Evolutionary conservation across 2,797 vertebrate species (phyloP).

Genomic region (Mormyrus proboscirostris): DNA sequence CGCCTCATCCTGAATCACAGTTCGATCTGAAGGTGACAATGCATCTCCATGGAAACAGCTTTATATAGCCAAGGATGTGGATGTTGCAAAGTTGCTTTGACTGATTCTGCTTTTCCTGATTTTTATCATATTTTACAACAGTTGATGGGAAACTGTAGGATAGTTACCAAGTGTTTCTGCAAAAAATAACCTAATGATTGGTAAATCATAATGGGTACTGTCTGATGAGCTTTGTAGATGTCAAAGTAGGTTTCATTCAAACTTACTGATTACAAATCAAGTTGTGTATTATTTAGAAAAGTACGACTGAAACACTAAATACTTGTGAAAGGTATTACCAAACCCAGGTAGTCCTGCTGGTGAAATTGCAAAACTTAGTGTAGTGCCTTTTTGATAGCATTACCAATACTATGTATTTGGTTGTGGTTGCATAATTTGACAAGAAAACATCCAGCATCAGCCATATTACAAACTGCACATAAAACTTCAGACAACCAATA

Average conservation of each 20-base stretch:
- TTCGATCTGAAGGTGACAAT: not conserved
- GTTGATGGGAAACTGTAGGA: not conserved
- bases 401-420: not conserved
- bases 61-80: conserved; percentile 9
- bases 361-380: not conserved
- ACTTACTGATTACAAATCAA: not conserved
- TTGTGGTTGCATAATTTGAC: not conserved
- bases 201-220: not conserved
- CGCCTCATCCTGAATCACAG: conserved; percentile 12
- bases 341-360: not conserved
- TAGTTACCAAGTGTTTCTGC: not conserved
- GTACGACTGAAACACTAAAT: not conserved
- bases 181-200: not conserved
- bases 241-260: not conserved
- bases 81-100: conserved; percentile 16
- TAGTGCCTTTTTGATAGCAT: not conserved
- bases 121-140: not conserved
- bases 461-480: not conserved
- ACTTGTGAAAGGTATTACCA: not conserved
- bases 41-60: conserved; percentile 29
- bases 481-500: not conserved
- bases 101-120: not conserved
- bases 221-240: not conserved
- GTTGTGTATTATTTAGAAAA: not conserved
- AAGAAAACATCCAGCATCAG: not conserved